Percentiles rank a stretch among this genome's conserved stretches.
phyloP scores from a whole-genome alignment of 2,113 vertebrate species.

The Romanogobio albipinnatus region DNA sequence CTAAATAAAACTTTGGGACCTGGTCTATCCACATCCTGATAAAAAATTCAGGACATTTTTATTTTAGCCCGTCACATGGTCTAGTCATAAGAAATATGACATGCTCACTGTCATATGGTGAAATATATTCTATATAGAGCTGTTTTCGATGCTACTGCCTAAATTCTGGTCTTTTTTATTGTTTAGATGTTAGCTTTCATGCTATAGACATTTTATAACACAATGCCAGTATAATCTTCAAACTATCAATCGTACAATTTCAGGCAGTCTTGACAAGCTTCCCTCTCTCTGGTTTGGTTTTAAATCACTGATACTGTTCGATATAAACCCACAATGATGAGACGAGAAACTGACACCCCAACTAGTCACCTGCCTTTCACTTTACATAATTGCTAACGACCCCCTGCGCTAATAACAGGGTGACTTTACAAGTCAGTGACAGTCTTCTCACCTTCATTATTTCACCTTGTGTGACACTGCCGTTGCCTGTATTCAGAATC shows the following conservation, averaged over 20 bases:
- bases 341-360: not conserved
- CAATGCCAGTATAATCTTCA: not conserved
- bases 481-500: not conserved
- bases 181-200: not conserved
- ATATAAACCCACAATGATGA: not conserved
- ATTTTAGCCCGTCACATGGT: constrained; percentile 4
- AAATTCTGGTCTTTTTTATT: not conserved
- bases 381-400: not conserved
- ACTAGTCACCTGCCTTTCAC: not conserved
- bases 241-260: not conserved
- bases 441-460: not conserved
- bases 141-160: not conserved
- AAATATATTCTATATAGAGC: not conserved
- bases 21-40: constrained; percentile 1
- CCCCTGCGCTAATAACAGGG: not conserved
- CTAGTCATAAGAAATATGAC: not conserved
- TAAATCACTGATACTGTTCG: not conserved
- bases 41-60: constrained; percentile 6
- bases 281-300: not conserved
- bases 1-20: not conserved
- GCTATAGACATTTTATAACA: not conserved
- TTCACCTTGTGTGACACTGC: not conserved
- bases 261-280: not conserved
- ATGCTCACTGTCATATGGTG: not conserved
- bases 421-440: not conserved